Evolutionary conservation across 2,888 invertebrate species (phyloP), one percentile per base, ranked within the genome.

Genomic region (Gastrophysa polygoni): DNA sequence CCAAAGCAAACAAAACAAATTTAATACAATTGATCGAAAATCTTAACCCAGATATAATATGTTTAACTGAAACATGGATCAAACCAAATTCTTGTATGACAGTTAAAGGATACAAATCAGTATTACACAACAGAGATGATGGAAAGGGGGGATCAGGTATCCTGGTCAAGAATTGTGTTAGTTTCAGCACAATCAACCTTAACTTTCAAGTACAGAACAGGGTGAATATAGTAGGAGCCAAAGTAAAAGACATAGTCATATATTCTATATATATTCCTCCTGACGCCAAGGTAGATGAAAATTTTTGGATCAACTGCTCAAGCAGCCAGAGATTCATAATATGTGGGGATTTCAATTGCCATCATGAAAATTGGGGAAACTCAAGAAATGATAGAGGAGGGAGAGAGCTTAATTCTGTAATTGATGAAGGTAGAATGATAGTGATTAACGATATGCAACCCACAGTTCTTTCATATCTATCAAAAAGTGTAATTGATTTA

Each of bases 111-210:
- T 50, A 50, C n/a, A 16, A 29, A 11, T 11, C 32, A 11, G 3
- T 32, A 5, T 6, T 18, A 6, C 32, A 50, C n/a, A n/a, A 50
- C 50, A 50, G 50, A 10, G 50, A 32, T 32, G 50, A 50, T 32
- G 50, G 32, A 50, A 49, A 50, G 50, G 32, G 50, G 18, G 50
- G 50, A 32, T 29, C 50, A 32, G 50, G 50, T 32, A 32, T 50
- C 32, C 32, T 50, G 8, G 20, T 50, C 11, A 50, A 50, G 32
- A 29, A 32, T 4, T 11, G 0, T 16, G 20, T 50, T 32, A 16
- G 20, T 11, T 50, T 10, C 17, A 50, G 17, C 5, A 50, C 11
- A 10, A 8, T 50, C 3, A 10, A 17, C 7, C 18, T 50, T 11
- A 29, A 46, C 18, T 18, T 46, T 3, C 46, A 46, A 11, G 8